Percentiles rank a stretch among this genome's conserved stretches.
Conservation (phyloP, 2,888 invertebrate species). For the Drosophila flavopinicola region DNA sequence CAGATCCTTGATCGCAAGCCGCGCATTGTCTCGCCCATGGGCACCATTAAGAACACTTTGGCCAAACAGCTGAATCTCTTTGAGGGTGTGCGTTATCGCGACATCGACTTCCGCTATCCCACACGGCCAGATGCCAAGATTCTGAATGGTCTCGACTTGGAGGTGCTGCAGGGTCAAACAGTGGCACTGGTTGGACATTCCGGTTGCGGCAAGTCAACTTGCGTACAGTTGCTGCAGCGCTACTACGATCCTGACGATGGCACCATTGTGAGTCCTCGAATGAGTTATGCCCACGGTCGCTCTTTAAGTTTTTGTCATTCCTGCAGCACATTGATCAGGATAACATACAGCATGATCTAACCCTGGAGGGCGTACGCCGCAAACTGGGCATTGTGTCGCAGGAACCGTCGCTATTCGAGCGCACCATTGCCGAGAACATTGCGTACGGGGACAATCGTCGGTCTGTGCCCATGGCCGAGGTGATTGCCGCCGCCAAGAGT, state of each 20-base stretch:
- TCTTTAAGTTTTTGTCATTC: background rate
- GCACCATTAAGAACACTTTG: slow-evolving; percentile 74
- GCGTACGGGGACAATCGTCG: slow-evolving; percentile 93
- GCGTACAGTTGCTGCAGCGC: slow-evolving; percentile 91
- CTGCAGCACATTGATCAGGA: slow-evolving; percentile 85
- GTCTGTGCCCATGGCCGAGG: slow-evolving; percentile 88
- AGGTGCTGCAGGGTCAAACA: slow-evolving; percentile 89
- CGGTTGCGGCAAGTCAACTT: slow-evolving; percentile 93
- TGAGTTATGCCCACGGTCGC: background rate
- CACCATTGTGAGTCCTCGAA: slow-evolving; percentile 85
- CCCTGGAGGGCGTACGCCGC: slow-evolving; percentile 88
- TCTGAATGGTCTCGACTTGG: slow-evolving; percentile 89
- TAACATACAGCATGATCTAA: slow-evolving; percentile 87
- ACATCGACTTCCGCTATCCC: slow-evolving; percentile 92
- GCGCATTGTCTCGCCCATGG: slow-evolving; percentile 85
- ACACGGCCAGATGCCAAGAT: slow-evolving; percentile 90
- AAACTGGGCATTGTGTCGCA: slow-evolving; percentile 94
- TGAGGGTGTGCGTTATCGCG: slow-evolving; percentile 86
- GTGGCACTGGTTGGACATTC: slow-evolving; percentile 90
- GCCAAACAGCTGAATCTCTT: slow-evolving; percentile 81
- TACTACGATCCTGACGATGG: slow-evolving; percentile 91
- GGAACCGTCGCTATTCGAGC: slow-evolving; percentile 93
- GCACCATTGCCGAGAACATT: slow-evolving; percentile 93
- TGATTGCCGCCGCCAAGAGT: slow-evolving; percentile 89
- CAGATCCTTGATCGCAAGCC: slow-evolving; percentile 87